Percentiles rank a stretch among this genome's conserved stretches.
Conservation (phyloP, 2,888 invertebrate genomes). For the Calliopum simillimum region DNA sequence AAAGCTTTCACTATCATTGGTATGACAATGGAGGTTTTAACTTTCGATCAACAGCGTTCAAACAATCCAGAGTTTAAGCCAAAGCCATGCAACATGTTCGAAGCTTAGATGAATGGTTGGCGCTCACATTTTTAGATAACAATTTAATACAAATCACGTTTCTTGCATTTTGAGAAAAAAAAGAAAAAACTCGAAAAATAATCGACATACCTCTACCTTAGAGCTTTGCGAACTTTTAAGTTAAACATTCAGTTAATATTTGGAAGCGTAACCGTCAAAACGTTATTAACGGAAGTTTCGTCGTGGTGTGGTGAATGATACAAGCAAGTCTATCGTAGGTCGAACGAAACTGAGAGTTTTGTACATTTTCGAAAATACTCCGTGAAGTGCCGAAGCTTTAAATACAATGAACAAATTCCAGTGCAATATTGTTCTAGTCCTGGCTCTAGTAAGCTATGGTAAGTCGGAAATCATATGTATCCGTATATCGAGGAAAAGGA, state of each 20-base stretch:
- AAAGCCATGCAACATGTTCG: conserved; percentile 46
- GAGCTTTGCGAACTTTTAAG: conserved; percentile 53
- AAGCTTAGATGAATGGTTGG: conserved; percentile 18
- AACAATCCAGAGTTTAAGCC: too few relatives aligned
- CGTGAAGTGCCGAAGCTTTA: conserved; percentile 30
- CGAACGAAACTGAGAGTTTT: conserved; percentile 24
- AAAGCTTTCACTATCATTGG: conserved; percentile 53
- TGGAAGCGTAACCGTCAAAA: conserved; percentile 52
- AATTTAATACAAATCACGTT: conserved; percentile 48
- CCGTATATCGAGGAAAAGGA: background rate
- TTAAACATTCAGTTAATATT: conserved; percentile 61
- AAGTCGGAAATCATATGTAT: conserved; percentile 45
- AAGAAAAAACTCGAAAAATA: conserved; percentile 1
- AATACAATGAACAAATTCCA: conserved; percentile 52
- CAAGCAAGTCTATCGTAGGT: background rate
- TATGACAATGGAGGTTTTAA: conserved; percentile 51
- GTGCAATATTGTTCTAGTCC: conserved; percentile 52
- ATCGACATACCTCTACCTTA: conserved; percentile 7
- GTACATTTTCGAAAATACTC: conserved; percentile 37
- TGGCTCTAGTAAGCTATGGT: conserved; percentile 54
- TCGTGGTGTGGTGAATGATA: background rate
- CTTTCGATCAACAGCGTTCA: conserved; percentile 58
- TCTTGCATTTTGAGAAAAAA: conserved; percentile 38
- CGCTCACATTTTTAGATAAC: background rate
- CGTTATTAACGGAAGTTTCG: conserved; percentile 50